Evolutionary conservation across 2,888 invertebrate species (phyloP), one percentile per base, ranked within the genome.

Genomic region (Rhagonycha lutea): DNA sequence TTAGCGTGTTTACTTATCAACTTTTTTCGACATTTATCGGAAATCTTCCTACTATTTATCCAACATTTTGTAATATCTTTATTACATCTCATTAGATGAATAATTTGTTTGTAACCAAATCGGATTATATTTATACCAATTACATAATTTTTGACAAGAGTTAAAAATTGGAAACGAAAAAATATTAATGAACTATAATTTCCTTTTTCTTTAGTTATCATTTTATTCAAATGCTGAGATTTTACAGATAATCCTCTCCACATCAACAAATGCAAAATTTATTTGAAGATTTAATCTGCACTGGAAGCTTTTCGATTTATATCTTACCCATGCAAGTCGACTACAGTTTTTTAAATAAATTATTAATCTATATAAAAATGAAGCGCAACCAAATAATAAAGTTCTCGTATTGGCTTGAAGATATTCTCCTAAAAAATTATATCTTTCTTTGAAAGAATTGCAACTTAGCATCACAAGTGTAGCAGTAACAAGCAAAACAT

Each of bases 1-100:
- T 72, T 72, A 72, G 68, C 68, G 68, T 72, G 68, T 72, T 68
- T 68, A 67, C 72, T 72, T 72, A 72, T 72, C 72, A 67, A 71
- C 65, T 71, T 71, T 71, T 65, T 71, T 65, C 61, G 71, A 71
- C 63, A 65, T 23, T 65, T 71, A 71, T 71, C 71, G 65, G 65
- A 32, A 71, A 71, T 60, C 71, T 71, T 70, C 62, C 62, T 71
- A 71, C 63, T 71, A 63, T 71, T 71, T 71, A 71, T 71, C 71
- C 65, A 14, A 60, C 65, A 61, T 70, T 29, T 61, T 24, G 60
- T 71, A 47, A 47, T 47, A 47, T 47, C 7, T 32, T 47, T 47
- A 47, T 47, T 47, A 47, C n/a, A n/a, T n/a, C n/a, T 12, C 47
- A n/a, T 47, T 47, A 47, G 47, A n/a, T 2, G n/a, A 47, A 47